phyloP scores from a whole-genome alignment of 2,113 vertebrate species.

The Arvicanthis niloticus region DNA sequence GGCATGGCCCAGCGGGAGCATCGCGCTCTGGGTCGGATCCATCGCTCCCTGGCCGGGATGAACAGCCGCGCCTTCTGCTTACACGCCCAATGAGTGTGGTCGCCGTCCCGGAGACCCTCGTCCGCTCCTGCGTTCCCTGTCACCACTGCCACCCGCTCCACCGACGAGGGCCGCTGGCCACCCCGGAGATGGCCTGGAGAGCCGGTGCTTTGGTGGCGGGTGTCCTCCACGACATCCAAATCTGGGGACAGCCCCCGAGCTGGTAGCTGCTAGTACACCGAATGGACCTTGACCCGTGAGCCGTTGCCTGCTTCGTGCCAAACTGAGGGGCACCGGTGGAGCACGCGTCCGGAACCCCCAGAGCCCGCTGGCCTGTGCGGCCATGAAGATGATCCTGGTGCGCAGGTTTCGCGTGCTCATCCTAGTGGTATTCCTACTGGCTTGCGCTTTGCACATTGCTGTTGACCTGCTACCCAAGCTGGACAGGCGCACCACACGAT shows the following conservation, averaged over 20 bases:
- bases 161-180: neutral
- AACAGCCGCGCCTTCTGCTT: neutral
- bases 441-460: constrained; percentile 97
- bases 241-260: constrained; percentile 11
- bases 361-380: constrained; percentile 37
- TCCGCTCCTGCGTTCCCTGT: accelerated
- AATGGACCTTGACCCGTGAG: constrained; percentile 67
- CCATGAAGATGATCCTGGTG: constrained; percentile 95
- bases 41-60: constrained; percentile 37
- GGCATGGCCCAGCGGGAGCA: neutral
- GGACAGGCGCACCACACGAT: constrained; percentile 88
- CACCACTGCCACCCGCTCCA: neutral
- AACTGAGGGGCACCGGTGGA: constrained; percentile 73
- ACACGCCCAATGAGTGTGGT: constrained; percentile 61
- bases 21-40: neutral
- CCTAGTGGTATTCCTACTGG: constrained; percentile 94
- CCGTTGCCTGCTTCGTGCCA: constrained; percentile 63
- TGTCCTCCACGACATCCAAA: neutral
- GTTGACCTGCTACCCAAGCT: constrained; percentile 95
- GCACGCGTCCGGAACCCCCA: constrained; percentile 31
- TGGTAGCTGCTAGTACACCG: constrained; percentile 31
- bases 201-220: neutral
- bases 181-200: constrained; percentile 46
- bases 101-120: neutral
- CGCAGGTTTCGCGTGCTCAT: constrained; percentile 95